phyloP scores from a whole-genome alignment of 2,113 vertebrate species.

The Cyprinodon tularosa region DNA sequence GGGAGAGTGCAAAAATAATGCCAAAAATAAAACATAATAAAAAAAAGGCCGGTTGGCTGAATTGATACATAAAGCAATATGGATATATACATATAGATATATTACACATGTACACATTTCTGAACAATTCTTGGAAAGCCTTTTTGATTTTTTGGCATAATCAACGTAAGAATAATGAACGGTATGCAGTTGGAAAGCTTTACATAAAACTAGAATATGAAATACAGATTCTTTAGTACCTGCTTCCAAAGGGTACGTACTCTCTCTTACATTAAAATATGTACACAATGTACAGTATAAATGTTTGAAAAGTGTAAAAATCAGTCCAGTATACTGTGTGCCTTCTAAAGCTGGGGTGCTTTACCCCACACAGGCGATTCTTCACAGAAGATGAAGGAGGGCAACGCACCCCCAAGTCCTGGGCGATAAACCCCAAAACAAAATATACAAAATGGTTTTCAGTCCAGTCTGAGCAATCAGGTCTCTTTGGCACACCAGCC shows the following conservation, averaged over 20 bases:
- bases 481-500: slow-evolving; percentile 77
- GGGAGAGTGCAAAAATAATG: slow-evolving; percentile 48
- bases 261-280: slow-evolving; percentile 68
- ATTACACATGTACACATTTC: slow-evolving; percentile 75
- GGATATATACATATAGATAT: slow-evolving; percentile 56
- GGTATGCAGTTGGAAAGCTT: slow-evolving; percentile 61
- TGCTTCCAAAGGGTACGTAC: slow-evolving; percentile 68
- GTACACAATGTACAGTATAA: slow-evolving; percentile 80
- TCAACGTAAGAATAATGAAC: slow-evolving; percentile 75
- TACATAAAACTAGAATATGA: slow-evolving; percentile 75
- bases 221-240: slow-evolving; percentile 72
- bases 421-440: slow-evolving; percentile 60
- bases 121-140: slow-evolving; percentile 69
- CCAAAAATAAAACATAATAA: background rate
- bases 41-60: slow-evolving; percentile 62
- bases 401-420: slow-evolving; percentile 54
- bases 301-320: slow-evolving; percentile 84
- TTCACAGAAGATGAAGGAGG: slow-evolving; percentile 93
- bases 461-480: slow-evolving; percentile 74
- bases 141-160: slow-evolving; percentile 81
- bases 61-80: slow-evolving; percentile 72
- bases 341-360: slow-evolving; percentile 64
- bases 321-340: slow-evolving; percentile 71
- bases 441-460: slow-evolving; percentile 36
- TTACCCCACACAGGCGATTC: slow-evolving; percentile 80